Base-by-base conservation (phyloP, 2,113 vertebrate species). In the Psammodynastes pulverulentus region DNA sequence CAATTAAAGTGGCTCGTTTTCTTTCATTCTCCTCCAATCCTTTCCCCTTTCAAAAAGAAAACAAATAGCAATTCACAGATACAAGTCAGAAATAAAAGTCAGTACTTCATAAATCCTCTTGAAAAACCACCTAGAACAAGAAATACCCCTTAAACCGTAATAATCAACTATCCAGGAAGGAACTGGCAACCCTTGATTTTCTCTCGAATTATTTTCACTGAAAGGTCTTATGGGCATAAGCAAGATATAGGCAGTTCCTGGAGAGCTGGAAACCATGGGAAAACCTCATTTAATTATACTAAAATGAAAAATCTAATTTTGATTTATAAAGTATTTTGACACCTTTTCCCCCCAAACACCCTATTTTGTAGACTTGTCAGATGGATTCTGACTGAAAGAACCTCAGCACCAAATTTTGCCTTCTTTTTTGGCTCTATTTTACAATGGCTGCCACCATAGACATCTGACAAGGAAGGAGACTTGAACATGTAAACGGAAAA, bases 351-450 rank as follows among this genome's bases (percentile, higher is more conserved):
- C 3, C 15, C 49, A 4, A 5, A 46, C 24, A 2, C 4, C 39
- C 10, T 1, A 0, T n/a, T 92, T 3, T 94, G 93, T 52, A 90
- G 34, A 88, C 8, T 72, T 88, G 7, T 0, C 53, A 93, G 58
- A 94, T 84, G 56, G 72, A 52, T 24, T 46, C 51, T 54, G 17
- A 39, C 39, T 85, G 34, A 21, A 85, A 88, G 15, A 67, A 95
- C 94, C 87, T 94, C 87, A 92, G 34, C 90, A 89, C 94, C 94
- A 94, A 94, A 95, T 91, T 95, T 92, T n/a, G 91, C 15, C 51
- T 62, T 54, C 92, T 84, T 85, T 86, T 54, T n/a, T 0, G 4
- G 91, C 84, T 72, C 94, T 48, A 34, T 24, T 91, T 92, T 72
- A 52, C 15, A 13, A 34, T 84, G 9, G 49, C 48, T 34, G 53